These are phyloP conservation scores for Trachelus iudaicus DNA, from an alignment of 2,888 invertebrate species.

Conservation along the genomic window DNA sequence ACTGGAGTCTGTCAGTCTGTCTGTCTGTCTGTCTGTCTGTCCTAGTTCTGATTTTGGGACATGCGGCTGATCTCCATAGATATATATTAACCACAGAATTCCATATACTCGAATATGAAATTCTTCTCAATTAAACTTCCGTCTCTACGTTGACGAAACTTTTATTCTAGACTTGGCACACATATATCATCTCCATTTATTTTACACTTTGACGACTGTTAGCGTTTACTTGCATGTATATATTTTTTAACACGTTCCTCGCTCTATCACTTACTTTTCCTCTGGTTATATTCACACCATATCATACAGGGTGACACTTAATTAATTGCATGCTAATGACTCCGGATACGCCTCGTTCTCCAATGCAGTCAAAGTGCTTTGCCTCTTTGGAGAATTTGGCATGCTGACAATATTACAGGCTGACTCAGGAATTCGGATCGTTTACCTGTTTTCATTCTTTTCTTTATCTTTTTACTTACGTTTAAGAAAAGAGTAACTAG, in stretches of 20 bases:
- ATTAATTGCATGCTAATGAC: not conserved
- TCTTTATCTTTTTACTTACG: not conserved
- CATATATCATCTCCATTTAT: conserved; percentile 34
- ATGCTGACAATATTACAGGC: not conserved
- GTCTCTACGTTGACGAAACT: conserved; percentile 4
- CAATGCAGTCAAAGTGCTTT: not conserved
- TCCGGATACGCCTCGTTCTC: not conserved
- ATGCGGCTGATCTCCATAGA: not conserved
- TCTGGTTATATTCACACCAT: not conserved
- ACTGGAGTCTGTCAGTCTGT: not conserved
- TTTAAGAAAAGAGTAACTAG: not conserved
- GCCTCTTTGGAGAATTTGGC: not conserved
- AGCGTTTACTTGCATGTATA: conserved; percentile 46
- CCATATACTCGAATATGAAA: not conserved
- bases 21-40: not conserved
- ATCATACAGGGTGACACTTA: not conserved
- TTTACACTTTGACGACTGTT: conserved; percentile 43
- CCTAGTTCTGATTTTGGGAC: not conserved
- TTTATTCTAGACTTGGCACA: not conserved
- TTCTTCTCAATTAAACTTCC: not conserved
- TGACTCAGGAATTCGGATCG: not conserved
- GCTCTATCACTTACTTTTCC: conserved; percentile 32
- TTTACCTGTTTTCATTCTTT: not conserved
- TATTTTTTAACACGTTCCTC: conserved; percentile 31
- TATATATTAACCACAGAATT: not conserved